Percentiles rank a stretch among this genome's conserved stretches.
Evolutionary conservation across 1,140 invertebrate species (phyloP).

Genomic region (Sycophila sp.): DNA sequence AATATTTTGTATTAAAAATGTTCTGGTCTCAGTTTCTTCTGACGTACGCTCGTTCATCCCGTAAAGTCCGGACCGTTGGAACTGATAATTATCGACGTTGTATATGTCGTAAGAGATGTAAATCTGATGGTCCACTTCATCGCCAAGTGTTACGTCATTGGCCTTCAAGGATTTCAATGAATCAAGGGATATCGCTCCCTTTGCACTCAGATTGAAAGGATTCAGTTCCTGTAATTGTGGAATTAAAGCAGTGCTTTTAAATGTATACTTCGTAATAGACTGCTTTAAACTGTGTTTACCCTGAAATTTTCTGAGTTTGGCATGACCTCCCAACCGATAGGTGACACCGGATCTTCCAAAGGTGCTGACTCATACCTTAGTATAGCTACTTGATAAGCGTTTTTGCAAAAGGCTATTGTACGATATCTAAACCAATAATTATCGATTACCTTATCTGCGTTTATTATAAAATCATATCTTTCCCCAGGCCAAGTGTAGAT

Average conservation of each 20-base stretch:
- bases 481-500: constrained; percentile 81
- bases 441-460: constrained; percentile 40
- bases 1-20: background rate
- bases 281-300: background rate
- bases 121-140: constrained; percentile 76
- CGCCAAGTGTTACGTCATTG: background rate
- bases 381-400: constrained; percentile 83
- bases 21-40: background rate
- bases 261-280: too few relatives aligned
- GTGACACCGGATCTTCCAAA: constrained; percentile 67
- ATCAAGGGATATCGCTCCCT: background rate
- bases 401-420: constrained; percentile 83
- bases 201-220: background rate
- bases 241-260: background rate
- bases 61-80: constrained; percentile 76
- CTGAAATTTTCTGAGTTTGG: background rate
- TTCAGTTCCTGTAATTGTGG: background rate
- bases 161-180: background rate
- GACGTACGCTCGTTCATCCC: constrained; percentile 69
- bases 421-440: constrained; percentile 15
- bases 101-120: constrained; percentile 88
- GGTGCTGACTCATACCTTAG: constrained; percentile 79
- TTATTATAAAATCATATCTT: constrained; percentile 84
- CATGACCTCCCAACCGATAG: background rate
- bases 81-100: constrained; percentile 80